Conservation (phyloP, 2,113 vertebrate species). For the Chionomys nivalis region DNA sequence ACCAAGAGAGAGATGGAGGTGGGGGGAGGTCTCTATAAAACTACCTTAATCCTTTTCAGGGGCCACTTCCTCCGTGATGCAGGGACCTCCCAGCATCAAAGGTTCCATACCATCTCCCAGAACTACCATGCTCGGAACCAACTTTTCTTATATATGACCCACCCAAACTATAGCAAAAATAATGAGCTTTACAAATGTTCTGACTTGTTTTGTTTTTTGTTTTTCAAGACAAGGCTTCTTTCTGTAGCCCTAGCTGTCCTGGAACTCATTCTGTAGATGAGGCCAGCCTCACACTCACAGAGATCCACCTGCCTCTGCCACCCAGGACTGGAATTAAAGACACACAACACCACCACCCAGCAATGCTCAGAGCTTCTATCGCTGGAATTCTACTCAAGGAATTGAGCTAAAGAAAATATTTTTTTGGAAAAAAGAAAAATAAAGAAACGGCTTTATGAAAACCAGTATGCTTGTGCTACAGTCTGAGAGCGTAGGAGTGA, state of each 20-base stretch:
- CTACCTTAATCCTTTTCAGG: neutral
- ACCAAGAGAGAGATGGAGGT: neutral
- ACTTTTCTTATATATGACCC: neutral
- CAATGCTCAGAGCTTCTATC: neutral
- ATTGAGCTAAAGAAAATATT: neutral
- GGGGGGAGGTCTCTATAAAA: neutral
- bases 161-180: neutral
- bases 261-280: neutral
- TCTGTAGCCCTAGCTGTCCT: neutral
- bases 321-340: neutral
- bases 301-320: neutral
- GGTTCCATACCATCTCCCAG: neutral
- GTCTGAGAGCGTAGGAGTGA: neutral
- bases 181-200: neutral
- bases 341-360: neutral
- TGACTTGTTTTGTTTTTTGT: neutral
- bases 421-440: neutral
- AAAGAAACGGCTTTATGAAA: neutral
- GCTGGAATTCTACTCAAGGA: neutral
- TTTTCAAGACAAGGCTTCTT: neutral
- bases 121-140: neutral
- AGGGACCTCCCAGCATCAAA: neutral
- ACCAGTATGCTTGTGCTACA: neutral
- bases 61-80: neutral
- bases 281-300: neutral